phyloP scores from a whole-genome alignment of 2,888 invertebrate genomes.

The Rosalia funebris region DNA sequence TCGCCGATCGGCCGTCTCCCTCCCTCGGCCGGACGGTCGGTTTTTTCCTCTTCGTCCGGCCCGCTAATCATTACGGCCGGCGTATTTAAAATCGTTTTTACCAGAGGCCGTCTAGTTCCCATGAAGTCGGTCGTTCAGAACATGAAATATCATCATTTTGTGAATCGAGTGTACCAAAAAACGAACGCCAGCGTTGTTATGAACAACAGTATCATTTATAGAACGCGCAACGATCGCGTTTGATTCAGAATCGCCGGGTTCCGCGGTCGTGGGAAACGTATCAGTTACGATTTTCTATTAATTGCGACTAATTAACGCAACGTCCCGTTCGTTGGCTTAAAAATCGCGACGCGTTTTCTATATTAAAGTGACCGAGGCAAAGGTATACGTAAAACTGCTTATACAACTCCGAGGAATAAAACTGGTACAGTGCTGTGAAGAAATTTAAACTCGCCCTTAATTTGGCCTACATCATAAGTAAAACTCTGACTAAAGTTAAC shows the following conservation, averaged over 20 bases:
- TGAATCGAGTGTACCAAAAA: constrained; percentile 13
- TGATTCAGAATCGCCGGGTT: background rate
- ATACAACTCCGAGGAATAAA: too few species aligned
- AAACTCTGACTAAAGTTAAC: too few species aligned
- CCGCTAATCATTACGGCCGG: constrained; percentile 12
- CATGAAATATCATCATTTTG: constrained; percentile 21
- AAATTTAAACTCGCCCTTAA: too few species aligned
- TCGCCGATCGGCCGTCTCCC: constrained; percentile 1
- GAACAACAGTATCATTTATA: constrained; percentile 4
- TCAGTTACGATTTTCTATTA: constrained; percentile 15
- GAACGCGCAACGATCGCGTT: constrained; percentile 2
- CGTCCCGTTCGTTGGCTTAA: too few species aligned
- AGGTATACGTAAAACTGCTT: too few species aligned
- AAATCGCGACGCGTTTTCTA: too few species aligned
- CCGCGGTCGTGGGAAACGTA: constrained; percentile 13
- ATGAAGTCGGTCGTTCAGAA: constrained; percentile 13
- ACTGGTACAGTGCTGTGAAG: too few species aligned
- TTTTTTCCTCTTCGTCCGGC: constrained; percentile 4
- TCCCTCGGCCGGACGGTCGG: background rate
- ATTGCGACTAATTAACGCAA: constrained; percentile 12
- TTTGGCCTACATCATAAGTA: too few species aligned
- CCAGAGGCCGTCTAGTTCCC: constrained; percentile 13
- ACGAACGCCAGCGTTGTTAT: background rate
- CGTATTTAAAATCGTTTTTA: constrained; percentile 14
- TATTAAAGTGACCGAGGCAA: too few species aligned